Base-by-base conservation (phyloP, 37 sponge, comb jelly and placozoan genomes). In the Amphimedon queenslandica region DNA sequence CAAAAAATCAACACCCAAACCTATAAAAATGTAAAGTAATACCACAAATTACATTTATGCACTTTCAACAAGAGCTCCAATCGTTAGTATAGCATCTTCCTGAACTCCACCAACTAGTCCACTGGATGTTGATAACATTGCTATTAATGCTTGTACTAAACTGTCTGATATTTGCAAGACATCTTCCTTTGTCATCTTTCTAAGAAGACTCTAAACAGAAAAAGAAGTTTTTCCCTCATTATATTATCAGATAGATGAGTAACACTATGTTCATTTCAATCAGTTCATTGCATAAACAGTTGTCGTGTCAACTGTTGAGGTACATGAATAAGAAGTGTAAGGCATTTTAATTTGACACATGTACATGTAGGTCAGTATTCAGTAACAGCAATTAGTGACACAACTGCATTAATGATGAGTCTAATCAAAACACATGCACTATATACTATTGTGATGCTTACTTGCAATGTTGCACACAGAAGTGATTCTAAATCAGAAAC, bases 81-180 rank as follows among this genome's bases (percentile, higher is more conserved):
- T 83, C 6, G 99, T 93, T 82, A 95, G 75, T 27, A 99, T 71
- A 23, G 91, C 99, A 76, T 99, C 99, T 58, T 99, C 99, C 83
- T 94, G 96, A 1, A 99, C 88, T 16, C 86, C 91, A 13, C 88
- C 91, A 3, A 64, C 76, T 77, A 73, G 80, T 28, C 72, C 77
- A 11, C 42, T 81, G 73, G 25, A 42, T 24, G 64, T 65, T 64
- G 21, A 80, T 55, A 98, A 57, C 90, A 94, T 98, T 27, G 64
- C n/a, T 4, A 89, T 32, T 63, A 99, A 55, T 8, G 85, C 76
- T 30, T 80, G 31, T 92, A 99, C 90, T 39, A 99, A 88, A 2
- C 71, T 79, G 33, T 87, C 89, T 5, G 91, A 70, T 8, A 92
- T 76, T 58, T 75, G 57, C 6, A 78, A 32, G 1, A 79, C 89